Evolutionary conservation across 2,888 invertebrate species (phyloP), one percentile per base, ranked within the genome.

Genomic region (Bhutanitis thaidina): DNA sequence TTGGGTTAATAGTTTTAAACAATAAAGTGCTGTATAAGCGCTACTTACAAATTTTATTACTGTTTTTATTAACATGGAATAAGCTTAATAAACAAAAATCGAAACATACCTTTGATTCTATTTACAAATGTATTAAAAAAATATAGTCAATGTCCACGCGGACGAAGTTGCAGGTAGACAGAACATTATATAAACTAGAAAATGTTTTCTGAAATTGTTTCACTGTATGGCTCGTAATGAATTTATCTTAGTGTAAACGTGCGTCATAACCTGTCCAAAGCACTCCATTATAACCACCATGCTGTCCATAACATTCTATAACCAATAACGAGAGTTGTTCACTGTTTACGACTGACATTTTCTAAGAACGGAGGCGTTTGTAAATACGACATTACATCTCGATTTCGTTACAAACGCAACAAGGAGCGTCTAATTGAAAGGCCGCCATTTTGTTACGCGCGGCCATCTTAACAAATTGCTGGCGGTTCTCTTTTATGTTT

Each of bases 381-480:
- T 12, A 16, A 32, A 14, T 3, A n/a, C n/a, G n/a, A 8, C 12
- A 12, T 25, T 20, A 35, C 20, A 7, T 43, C 34, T 15, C 12
- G 8, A 25, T 20, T 13, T 20, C 9, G 7, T 36, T 35, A 25
- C 44, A 29, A 25, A 29, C 25, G 3, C 10, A 34, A 34, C 34
- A 12, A n/a, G 3, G 1, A 12, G 12, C 7, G 12, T 41, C 41
- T 34, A 5, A 41, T 29, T 29, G 4, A 41, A 29, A 20, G 0
- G 35, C 7, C 34, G 44, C 40, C 35, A 40, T 39, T 45, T 40
- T 34, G 13, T 44, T 8, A 13, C 10, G 16, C 7, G 16, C 4
- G 12, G 43, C 37, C 45, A 45, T 50, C 34, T 50, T 29, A 39
- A 39, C 32, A 38, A 40, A 50, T 45, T 40, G 32, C 10, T 34